Percentiles rank a stretch among this genome's conserved stretches.
phyloP scores from a whole-genome alignment of 2,888 invertebrate genomes.

The Drosophila eohydei region DNA sequence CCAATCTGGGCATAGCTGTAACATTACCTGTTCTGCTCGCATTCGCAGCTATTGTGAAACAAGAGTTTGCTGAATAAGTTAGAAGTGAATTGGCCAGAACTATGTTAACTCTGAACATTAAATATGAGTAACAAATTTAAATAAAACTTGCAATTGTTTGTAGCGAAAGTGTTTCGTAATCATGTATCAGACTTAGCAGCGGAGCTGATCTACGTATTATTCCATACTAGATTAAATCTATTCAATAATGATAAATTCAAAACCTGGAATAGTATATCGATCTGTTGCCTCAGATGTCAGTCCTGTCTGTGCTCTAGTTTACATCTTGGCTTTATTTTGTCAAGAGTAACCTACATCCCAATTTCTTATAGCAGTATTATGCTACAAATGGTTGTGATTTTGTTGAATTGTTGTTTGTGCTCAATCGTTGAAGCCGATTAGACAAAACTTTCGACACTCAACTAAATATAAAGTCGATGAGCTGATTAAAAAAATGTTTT shows the following conservation, averaged over 20 bases:
- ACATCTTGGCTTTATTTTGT: not conserved
- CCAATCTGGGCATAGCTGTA: not conserved
- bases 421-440: not conserved
- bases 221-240: not conserved
- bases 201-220: not conserved
- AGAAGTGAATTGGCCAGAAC: not conserved
- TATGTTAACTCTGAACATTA: not conserved
- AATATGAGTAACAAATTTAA: not conserved
- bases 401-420: not conserved
- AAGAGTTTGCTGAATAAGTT: not conserved
- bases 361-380: not conserved
- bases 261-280: not conserved
- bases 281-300: too few species aligned
- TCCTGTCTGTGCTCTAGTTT: not conserved
- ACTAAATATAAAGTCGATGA: not conserved
- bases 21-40: not conserved
- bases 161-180: not conserved
- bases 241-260: not conserved
- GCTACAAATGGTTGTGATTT: not conserved
- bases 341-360: not conserved
- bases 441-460: slow-evolving; percentile 3
- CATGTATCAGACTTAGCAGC: not conserved
- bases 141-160: not conserved
- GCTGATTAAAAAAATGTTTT: slow-evolving; percentile 1
- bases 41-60: not conserved